A percentile compares a stretch with the other conserved stretches of the same genome.
These are phyloP conservation scores for Solea senegalensis DNA, from an alignment of 2,113 vertebrate genomes.

Conservation along the genomic window DNA sequence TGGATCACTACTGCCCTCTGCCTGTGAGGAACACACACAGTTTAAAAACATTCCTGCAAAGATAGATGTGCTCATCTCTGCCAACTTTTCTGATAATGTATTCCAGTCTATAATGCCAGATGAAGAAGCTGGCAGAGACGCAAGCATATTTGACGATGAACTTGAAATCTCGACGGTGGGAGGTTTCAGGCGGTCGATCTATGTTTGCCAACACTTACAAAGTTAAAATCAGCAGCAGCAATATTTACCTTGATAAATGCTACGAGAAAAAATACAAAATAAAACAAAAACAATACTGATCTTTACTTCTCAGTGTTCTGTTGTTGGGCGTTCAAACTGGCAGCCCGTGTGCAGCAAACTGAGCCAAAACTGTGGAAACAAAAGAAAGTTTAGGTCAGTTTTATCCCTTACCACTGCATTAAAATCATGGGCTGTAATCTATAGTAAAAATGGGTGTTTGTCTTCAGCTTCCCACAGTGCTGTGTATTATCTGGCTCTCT, in stretches of 20 bases:
- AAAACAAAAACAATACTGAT: neutral
- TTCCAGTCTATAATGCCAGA: slow-evolving; percentile 36
- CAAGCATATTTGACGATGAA: slow-evolving; percentile 31
- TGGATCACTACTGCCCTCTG: slow-evolving; percentile 68
- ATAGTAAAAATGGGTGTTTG: slow-evolving; percentile 45
- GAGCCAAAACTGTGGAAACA: slow-evolving; percentile 21
- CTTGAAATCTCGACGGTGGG: slow-evolving; percentile 38
- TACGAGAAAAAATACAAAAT: neutral
- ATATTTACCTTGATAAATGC: slow-evolving; percentile 16
- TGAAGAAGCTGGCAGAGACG: slow-evolving; percentile 44
- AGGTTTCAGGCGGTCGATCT: slow-evolving; percentile 23
- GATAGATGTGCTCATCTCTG: slow-evolving; percentile 12
- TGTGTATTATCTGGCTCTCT: slow-evolving; percentile 49
- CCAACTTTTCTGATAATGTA: slow-evolving; percentile 38
- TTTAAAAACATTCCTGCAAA: neutral
- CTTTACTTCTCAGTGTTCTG: neutral
- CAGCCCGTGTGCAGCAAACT: neutral
- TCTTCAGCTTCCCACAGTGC: neutral
- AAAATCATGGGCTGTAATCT: slow-evolving; percentile 51
- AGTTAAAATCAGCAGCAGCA: slow-evolving; percentile 29
- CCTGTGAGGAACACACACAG: slow-evolving; percentile 12
- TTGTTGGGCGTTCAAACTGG: neutral
- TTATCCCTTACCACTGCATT: slow-evolving; percentile 25
- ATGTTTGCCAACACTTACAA: slow-evolving; percentile 22
- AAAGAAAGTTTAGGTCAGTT: neutral